Base-by-base conservation (phyloP, 2,797 vertebrate species). In the Pseudopleuronectes americanus region DNA sequence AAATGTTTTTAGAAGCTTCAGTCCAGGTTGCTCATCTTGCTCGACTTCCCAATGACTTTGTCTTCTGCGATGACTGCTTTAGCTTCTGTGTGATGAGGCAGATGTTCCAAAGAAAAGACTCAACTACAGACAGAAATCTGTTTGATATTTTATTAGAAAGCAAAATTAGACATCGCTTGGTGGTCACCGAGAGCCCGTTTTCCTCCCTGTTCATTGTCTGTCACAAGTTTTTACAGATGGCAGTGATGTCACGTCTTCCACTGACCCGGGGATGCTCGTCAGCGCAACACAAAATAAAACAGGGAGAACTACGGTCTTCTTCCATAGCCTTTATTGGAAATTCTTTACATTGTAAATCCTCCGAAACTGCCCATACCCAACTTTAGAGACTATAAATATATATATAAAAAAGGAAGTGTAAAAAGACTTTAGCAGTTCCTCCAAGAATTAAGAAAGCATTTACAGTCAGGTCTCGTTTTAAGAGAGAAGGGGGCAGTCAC, bases 81-180 rank as follows among this genome's bases (percentile, higher is more conserved):
- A 16, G 26, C 52, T 49, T 66, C 33, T 6, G 7, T 48, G 23
- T 56, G 45, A 62, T 59, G 28, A 31, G 26, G 22, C 61, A 62
- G 28, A 48, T 49, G 51, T 63, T 59, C 64, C 54, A 9, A 43
- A 83, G n/a, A 57, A 81, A 78, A 67, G 23, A 87, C 57, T 51
- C 58, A 47, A 84, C 71, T 73, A 47, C 65, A 76, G 53, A 67
- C 57, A 76, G 73, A 84, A 60, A 79, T 78, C 41, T 24, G 71
- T 85, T 90, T 75, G 60, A 87, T 60, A 74, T 92, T 94, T 93
- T 92, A 93, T 92, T 93, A 84, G 89, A 94, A 92, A 89, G 80
- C 81, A 80, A 87, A 84, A 77, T 66, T 79, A 79, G 74, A 89
- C 88, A 88, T 75, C 63, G 69, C 62, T 81, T 56, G 47, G 63